Evolutionary conservation across 2,797 vertebrate species (phyloP).

Genomic region (Argya squamiceps): DNA sequence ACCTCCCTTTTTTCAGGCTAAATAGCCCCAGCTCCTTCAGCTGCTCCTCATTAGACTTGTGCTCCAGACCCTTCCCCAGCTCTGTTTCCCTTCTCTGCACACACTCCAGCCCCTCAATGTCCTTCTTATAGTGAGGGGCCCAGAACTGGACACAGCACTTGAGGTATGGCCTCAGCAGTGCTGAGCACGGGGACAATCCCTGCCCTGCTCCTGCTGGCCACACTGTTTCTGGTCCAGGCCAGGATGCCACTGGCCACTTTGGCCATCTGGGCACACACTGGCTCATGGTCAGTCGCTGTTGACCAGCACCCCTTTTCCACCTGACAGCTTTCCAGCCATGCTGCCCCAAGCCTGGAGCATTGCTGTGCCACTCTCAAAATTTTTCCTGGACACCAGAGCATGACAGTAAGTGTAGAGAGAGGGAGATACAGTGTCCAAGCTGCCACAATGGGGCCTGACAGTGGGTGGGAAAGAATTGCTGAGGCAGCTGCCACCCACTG

Average conservation of each 20-base stretch:
- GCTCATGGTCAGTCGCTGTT: neutral
- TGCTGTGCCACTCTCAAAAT: neutral
- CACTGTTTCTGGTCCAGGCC: neutral
- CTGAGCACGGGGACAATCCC: neutral
- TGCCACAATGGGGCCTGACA: rapidly evolving
- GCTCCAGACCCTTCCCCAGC: neutral
- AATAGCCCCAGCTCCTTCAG: neutral
- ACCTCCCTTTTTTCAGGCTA: rapidly evolving
- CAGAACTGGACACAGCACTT: neutral
- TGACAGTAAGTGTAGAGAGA: neutral
- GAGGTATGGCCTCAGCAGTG: neutral
- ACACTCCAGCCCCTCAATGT: rapidly evolving
- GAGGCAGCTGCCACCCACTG: rapidly evolving
- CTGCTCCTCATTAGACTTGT: neutral
- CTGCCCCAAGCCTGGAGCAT: neutral
- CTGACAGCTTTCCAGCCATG: rapidly evolving
- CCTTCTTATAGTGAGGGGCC: neutral
- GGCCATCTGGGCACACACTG: rapidly evolving
- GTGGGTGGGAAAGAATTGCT: neutral
- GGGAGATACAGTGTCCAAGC: rapidly evolving
- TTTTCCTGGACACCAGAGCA: neutral
- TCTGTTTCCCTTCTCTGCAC: rapidly evolving
- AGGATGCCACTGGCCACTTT: neutral
- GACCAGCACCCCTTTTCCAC: neutral
- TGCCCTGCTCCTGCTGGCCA: neutral